Evolutionary conservation across 2,888 invertebrate genomes (phyloP), one percentile per base, ranked within the genome.

Genomic region (Lordiphosa fenestrarum): DNA sequence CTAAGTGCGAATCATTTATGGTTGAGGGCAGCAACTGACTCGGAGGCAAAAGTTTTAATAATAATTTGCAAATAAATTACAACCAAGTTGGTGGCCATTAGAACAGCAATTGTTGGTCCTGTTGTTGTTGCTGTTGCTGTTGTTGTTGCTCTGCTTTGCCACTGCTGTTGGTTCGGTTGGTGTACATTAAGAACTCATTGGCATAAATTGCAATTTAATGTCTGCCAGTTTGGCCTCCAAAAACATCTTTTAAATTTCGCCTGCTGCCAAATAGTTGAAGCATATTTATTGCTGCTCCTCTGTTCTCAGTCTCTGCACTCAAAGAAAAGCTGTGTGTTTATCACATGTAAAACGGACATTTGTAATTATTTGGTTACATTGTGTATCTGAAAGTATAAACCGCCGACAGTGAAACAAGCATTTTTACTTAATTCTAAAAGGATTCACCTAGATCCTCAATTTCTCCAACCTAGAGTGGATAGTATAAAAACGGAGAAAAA

Each of bases 121-220:
- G 40, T 36, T 49, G 48, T 30, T n/a, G n/a, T n/a, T n/a, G n/a
- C n/a, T 55, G 23, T 10, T 42, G 12, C 49, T 46, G 67, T 64
- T 67, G 58, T 63, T 66, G 62, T 60, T 64, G 57, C 38, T 52
- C 64, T 57, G 62, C 9, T 25, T 35, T 38, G 25, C 54, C 57
- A 56, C 40, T 55, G 44, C 44, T 62, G 49, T 37, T 61, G 56
- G 58, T 10, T 30, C 9, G 9, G 30, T 30, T 30, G 30, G 37
- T 67, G 69, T 77, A 75, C 85, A 84, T 86, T 84, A 86, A 84
- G 85, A 83, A 85, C 85, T 86, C 83, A 86, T 86, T 86, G 86
- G 84, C 84, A 85, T 84, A 86, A 86, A 86, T 86, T 84, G 85
- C 86, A 84, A 84, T 86, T 84, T 84, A 86, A 84, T 86, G 86